phyloP scores from a whole-genome alignment of 2,113 vertebrate genomes.

The Hippocampus zosterae region DNA sequence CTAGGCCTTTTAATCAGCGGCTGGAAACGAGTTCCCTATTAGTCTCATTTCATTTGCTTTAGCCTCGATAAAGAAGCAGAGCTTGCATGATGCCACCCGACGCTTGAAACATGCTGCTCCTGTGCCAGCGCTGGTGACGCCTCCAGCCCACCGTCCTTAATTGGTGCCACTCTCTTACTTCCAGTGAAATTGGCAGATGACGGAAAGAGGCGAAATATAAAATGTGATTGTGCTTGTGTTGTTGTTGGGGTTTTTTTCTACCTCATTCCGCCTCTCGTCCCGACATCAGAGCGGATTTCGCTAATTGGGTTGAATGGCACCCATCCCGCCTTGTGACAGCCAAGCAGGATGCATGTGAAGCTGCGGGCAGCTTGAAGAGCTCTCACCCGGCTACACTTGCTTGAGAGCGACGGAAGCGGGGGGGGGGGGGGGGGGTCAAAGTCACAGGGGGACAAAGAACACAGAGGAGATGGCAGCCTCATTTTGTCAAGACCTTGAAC shows the following conservation, averaged over 20 bases:
- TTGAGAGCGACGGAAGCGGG: conserved; percentile 54
- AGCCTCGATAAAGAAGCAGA: conserved; percentile 73
- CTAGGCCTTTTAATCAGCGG: conserved; percentile 88
- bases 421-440: conserved; percentile 26
- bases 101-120: conserved; percentile 83
- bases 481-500: conserved; percentile 56
- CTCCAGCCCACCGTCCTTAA: conserved; percentile 84
- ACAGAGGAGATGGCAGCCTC: conserved; percentile 32
- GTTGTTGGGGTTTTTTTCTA: conserved; percentile 35
- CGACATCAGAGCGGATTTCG: conserved; percentile 76
- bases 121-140: conserved; percentile 71
- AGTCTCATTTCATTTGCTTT: conserved; percentile 95
- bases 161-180: conserved; percentile 86
- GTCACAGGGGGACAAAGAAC: conserved; percentile 55
- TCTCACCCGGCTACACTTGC: conserved; percentile 62
- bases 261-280: conserved; percentile 32
- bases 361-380: conserved; percentile 66
- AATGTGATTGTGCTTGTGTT: conserved; percentile 69
- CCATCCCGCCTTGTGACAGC: conserved; percentile 65
- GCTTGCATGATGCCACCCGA: conserved; percentile 86
- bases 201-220: conserved; percentile 77
- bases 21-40: conserved; percentile 86
- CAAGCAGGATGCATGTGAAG: conserved; percentile 63
- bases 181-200: conserved; percentile 84
- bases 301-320: conserved; percentile 74